Conservation (phyloP, 23 tunicate species). For the Halocynthia aurantium region DNA sequence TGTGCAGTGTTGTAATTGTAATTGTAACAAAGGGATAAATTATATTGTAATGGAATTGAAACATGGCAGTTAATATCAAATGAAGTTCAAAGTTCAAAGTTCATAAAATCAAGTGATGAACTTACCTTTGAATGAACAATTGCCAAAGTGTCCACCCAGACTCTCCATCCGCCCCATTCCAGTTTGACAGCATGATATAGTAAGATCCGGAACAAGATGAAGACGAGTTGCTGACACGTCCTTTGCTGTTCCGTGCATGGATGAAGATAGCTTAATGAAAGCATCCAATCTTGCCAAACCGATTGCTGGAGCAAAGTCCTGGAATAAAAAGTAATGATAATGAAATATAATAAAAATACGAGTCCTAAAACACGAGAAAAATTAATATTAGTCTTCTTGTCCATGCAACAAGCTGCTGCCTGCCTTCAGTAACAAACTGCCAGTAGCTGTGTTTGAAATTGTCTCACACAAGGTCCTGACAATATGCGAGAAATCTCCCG, state of each 20-base stretch:
- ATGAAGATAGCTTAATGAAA: constrained; percentile 52
- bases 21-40: too few species aligned
- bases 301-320: constrained; percentile 94
- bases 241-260: constrained; percentile 47
- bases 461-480: too few species aligned
- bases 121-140: constrained; percentile 91
- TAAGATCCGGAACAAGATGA: constrained; percentile 60
- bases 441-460: too few species aligned
- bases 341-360: too few species aligned
- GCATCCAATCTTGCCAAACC: constrained; percentile 99
- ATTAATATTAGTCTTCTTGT: too few species aligned
- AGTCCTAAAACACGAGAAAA: too few species aligned
- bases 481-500: too few species aligned
- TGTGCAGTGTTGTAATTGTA: neutral
- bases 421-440: too few species aligned
- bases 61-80: neutral
- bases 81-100: neutral
- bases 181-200: constrained; percentile 89
- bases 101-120: neutral
- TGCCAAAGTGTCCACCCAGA: constrained; percentile 99
- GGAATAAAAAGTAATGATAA: neutral
- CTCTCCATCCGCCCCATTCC: constrained; percentile 99
- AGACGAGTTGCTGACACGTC: constrained; percentile 82
- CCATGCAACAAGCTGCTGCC: too few species aligned
- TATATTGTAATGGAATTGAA: too few species aligned